A percentile compares a stretch with the other conserved stretches of the same genome.
These are phyloP conservation scores for Haemorhous mexicanus DNA, from an alignment of 2,113 vertebrate species.

Conservation along the genomic window DNA sequence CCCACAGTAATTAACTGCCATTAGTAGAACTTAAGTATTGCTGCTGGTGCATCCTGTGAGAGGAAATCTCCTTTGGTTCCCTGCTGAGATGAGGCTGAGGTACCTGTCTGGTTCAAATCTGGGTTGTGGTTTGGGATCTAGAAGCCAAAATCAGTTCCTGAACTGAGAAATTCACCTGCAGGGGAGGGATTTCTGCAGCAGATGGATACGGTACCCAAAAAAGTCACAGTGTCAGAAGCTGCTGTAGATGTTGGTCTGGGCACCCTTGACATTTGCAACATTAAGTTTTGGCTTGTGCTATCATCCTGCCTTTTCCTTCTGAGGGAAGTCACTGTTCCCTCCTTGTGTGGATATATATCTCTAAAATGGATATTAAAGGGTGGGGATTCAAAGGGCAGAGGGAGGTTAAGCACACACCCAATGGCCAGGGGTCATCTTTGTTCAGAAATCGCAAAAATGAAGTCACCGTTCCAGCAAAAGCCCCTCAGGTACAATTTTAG, in stretches of 20 bases:
- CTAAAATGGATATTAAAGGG: neutral
- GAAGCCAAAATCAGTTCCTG: neutral
- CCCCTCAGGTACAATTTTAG: neutral
- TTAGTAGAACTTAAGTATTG: neutral
- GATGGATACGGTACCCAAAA: accelerated
- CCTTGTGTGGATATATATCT: accelerated
- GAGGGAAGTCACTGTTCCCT: accelerated
- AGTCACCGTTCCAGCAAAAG: neutral
- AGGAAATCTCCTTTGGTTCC: neutral
- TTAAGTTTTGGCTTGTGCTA: neutral
- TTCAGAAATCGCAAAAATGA: neutral
- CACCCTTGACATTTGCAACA: too few species aligned
- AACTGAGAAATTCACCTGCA: neutral
- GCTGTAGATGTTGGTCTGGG: neutral
- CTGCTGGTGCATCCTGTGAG: neutral
- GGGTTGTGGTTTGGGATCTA: neutral
- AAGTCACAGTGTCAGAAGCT: neutral
- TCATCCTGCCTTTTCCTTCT: neutral
- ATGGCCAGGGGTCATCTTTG: neutral
- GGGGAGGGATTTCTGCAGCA: neutral
- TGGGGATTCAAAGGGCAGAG: neutral
- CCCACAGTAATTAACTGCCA: neutral
- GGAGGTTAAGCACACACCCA: neutral
- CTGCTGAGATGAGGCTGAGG: neutral
- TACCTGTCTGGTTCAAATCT: neutral